Percentiles rank a stretch among this genome's conserved stretches.
Conservation (phyloP, 2,113 vertebrate genomes). For the Gymnarchus niloticus region DNA sequence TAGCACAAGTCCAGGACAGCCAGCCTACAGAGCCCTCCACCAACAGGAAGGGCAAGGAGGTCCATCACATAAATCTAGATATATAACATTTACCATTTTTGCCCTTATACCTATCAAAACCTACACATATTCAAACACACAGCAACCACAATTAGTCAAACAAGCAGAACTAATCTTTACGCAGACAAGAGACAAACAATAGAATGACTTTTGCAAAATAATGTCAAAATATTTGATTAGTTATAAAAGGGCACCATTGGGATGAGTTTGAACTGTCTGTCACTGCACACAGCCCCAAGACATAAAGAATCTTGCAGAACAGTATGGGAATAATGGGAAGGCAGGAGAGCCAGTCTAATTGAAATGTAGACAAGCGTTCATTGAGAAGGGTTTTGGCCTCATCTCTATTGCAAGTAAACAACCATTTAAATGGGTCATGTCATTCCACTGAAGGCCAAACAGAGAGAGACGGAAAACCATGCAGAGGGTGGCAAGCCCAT, state of each 20-base stretch:
- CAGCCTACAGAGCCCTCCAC: too few species aligned
- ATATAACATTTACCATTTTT: neutral
- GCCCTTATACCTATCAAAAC: neutral
- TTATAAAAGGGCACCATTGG: neutral
- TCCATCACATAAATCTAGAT: too few species aligned
- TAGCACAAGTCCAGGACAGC: neutral
- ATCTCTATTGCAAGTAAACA: conserved; percentile 21
- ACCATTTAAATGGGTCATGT: conserved; percentile 26
- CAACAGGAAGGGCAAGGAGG: too few species aligned
- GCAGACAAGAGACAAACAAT: too few species aligned
- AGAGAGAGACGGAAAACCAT: conserved; percentile 16
- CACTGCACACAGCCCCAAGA: neutral
- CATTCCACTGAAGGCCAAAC: conserved; percentile 23
- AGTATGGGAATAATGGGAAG: conserved; percentile 11
- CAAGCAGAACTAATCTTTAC: neutral
- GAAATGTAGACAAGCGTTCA: conserved; percentile 27
- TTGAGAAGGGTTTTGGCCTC: conserved; percentile 25
- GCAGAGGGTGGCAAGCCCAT: conserved; percentile 24
- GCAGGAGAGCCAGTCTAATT: conserved; percentile 13
- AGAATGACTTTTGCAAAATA: too few species aligned
- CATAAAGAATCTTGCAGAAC: conserved; percentile 8
- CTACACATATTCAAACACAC: neutral
- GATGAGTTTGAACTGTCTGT: neutral
- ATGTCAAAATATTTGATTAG: too few species aligned
- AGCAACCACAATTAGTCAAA: neutral